Base-by-base conservation (phyloP, 2,113 vertebrate genomes). In the Phaetusa simplex region DNA sequence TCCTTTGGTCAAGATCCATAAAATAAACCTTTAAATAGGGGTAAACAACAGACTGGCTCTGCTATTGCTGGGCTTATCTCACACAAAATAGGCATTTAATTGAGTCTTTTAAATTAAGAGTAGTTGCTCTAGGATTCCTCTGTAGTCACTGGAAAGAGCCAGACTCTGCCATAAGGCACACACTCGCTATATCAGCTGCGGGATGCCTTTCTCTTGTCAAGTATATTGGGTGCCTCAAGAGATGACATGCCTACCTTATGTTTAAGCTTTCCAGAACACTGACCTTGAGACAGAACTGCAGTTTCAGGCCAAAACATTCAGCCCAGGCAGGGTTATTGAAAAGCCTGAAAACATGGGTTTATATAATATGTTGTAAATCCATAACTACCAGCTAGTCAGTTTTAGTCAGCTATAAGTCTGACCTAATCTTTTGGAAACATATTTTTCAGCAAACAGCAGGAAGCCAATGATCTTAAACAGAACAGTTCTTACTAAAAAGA, bases 181-280 rank as follows among this genome's bases (percentile, higher is more conserved):
- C 30, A 87, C 71, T 56, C 67, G 56, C 66, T 61, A 56, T 40
- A 56, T 40, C 3, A 4, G 61, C 81, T 72, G n/a, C 0, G 0
- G 84, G 49, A 69, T 76, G 62, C 30, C 58, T 91, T 93, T 93
- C 49, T 82, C 73, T 56, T 82, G 49, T 69, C 49, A 79, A 82
- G 40, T 67, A 18, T 49, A 45, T 26, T 56, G 65, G 43, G 40
- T 82, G 52, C 84, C 93, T 94, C 70, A 52, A 94, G 87, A 7
- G 0, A 69, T 80, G 61, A 93, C 73, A 76, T 91, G 87, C 81
- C 32, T 76, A 85, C 66, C 78, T 93, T 56, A 79, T 27, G 56
- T 50, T 87, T 79, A 79, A 93, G 70, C 62, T 95, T 96, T 94
- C 86, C 91, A 94, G 80, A 92, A 85, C 81, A 87, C 43, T 79